Evolutionary conservation across 2,113 vertebrate species (phyloP).

Genomic region (Plectropomus leopardus): DNA sequence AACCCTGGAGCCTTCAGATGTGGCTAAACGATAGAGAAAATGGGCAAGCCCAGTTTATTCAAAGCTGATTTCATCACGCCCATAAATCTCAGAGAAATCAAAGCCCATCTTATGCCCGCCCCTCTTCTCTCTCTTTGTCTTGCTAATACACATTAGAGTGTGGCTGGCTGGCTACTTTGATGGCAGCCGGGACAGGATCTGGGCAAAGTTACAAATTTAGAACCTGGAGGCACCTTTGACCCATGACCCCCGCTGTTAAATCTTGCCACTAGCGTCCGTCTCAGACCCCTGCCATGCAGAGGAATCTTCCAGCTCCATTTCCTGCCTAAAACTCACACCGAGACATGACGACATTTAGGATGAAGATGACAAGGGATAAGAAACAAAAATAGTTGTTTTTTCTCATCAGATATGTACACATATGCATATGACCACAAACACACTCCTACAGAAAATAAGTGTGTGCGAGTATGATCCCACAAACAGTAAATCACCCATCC

Average conservation of each 20-base stretch:
- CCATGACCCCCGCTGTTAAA: constrained; percentile 74
- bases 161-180: constrained; percentile 87
- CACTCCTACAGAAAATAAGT: constrained; percentile 21
- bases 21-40: constrained; percentile 83
- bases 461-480: constrained; percentile 32
- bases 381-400: constrained; percentile 5
- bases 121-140: constrained; percentile 82
- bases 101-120: constrained; percentile 72
- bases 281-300: constrained; percentile 48
- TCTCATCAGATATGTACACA: not conserved
- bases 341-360: constrained; percentile 36
- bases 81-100: constrained; percentile 88
- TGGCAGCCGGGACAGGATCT: constrained; percentile 65
- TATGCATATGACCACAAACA: not conserved
- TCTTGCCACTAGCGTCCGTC: constrained; percentile 66
- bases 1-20: constrained; percentile 81
- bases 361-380: not conserved
- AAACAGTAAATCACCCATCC: constrained; percentile 50
- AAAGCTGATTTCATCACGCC: constrained; percentile 83
- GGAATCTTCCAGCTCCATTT: constrained; percentile 58
- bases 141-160: constrained; percentile 87
- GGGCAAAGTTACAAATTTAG: constrained; percentile 82
- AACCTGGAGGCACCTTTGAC: constrained; percentile 82
- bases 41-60: constrained; percentile 76
- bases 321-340: constrained; percentile 38